phyloP scores from a whole-genome alignment of 2,888 invertebrate genomes.

The Sinodicranocentrus sp. region DNA sequence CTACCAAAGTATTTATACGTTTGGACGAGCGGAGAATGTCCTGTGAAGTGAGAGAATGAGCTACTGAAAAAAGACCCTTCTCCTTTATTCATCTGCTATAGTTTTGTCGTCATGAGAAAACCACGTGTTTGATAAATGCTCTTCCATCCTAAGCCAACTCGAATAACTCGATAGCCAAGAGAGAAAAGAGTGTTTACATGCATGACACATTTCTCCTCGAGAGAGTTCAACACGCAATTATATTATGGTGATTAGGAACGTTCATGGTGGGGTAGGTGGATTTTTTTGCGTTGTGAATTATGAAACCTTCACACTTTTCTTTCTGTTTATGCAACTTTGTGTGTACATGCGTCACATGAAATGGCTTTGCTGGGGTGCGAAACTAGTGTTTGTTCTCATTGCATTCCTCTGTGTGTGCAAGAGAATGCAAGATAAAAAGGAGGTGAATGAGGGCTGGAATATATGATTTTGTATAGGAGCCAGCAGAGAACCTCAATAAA shows the following conservation, averaged over 20 bases:
- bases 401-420: no score
- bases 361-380: no score
- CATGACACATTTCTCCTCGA: background rate
- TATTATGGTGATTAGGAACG: background rate
- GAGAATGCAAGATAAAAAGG: no score
- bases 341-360: no score
- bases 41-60: background rate
- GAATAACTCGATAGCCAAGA: background rate
- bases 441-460: no score
- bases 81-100: background rate
- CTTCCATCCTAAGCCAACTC: background rate
- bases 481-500: no score
- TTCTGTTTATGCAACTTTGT: no score
- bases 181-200: background rate
- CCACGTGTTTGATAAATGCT: conserved; percentile 46
- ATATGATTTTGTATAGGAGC: no score
- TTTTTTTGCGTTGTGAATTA: background rate
- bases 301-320: background rate
- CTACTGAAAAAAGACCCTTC: background rate
- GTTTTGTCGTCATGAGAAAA: conserved; percentile 33
- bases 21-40: background rate
- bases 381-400: no score
- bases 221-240: conserved; percentile 5
- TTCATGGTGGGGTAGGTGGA: background rate
- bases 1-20: background rate